Evolutionary conservation across 2,888 invertebrate genomes (phyloP), one percentile per base, ranked within the genome.

Genomic region (Sarcophaga variegata): DNA sequence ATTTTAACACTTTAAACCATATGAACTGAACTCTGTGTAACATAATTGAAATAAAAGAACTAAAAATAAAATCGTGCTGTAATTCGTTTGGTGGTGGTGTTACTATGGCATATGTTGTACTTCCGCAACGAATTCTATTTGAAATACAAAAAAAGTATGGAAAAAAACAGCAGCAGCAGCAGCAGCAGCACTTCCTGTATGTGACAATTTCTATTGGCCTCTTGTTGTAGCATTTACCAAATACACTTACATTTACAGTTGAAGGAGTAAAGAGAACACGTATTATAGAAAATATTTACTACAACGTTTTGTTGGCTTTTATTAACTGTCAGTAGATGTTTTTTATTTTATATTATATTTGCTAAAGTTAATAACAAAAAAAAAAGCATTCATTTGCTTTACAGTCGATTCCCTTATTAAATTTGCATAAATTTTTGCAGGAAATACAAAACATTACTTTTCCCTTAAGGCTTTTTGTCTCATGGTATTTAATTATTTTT

Each of bases 51-150:
- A 67, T 60, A 20, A 62, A 49, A 49, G 49, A 54, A 37, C 27
- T 10, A 62, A 47, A 80, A 45, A 45, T 45, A 66, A 14, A 70
- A 14, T 25, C 5, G 17, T 70, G 54, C 54, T 20, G 27, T 11
- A 66, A 70, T 27, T 62, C 49, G 17, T 59, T 3, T 59, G n/a
- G 27, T 62, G 25, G 12, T 47, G 47, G 22, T 47, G 69, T 69
- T 20, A 17, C 49, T 20, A 54, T 54, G 59, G 71, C 27, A 59
- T 59, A 25, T 78, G 20, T 17, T 62, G 25, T 37, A 76, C 59
- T 74, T 81, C 81, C 79, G 83, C 72, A 76, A 81, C 71, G 63
- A 81, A 64, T 76, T 81, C 59, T 77, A 85, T 78, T 85, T 78
- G 74, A 59, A 78, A 17, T 54, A 54, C 14, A 5, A 14, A 17